phyloP scores from a whole-genome alignment of 1,140 invertebrate genomes.

The Brachystomella parvula region DNA sequence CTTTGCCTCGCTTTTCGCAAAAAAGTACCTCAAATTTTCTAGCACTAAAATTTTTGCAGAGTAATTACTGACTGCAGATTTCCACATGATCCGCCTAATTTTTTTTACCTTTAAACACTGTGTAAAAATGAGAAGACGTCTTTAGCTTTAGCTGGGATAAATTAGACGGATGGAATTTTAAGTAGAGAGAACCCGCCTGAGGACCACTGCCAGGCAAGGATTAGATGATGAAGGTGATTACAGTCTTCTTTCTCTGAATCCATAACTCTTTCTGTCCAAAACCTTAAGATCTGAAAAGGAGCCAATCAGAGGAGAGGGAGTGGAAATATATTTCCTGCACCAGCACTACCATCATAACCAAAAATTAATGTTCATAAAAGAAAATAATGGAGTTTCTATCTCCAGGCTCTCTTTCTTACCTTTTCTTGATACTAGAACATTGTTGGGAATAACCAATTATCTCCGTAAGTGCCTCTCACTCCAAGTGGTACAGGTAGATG shows the following conservation, averaged over 20 bases:
- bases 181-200: neutral
- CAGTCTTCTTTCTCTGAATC: slow-evolving; percentile 17
- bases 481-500: neutral
- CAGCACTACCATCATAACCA: neutral
- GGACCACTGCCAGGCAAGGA: neutral
- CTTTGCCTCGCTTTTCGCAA: neutral
- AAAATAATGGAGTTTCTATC: slow-evolving; percentile 5
- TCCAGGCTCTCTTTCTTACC: too few species aligned
- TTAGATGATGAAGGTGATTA: slow-evolving; percentile 27
- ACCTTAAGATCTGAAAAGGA: neutral
- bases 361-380: slow-evolving; percentile 11
- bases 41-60: neutral
- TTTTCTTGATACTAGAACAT: too few species aligned
- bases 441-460: slow-evolving; percentile 13
- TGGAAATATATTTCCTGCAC: neutral
- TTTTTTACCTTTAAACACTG: neutral
- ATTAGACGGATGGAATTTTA: slow-evolving; percentile 3
- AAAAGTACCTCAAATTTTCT: neutral
- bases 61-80: neutral
- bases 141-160: neutral
- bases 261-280: slow-evolving; percentile 28
- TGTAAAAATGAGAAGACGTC: neutral
- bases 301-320: neutral
- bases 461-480: slow-evolving; percentile 4
- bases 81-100: slow-evolving; percentile 8